These are phyloP conservation scores for Lagopus leucura DNA, from an alignment of 2,113 vertebrate genomes.

Conservation along the genomic window DNA sequence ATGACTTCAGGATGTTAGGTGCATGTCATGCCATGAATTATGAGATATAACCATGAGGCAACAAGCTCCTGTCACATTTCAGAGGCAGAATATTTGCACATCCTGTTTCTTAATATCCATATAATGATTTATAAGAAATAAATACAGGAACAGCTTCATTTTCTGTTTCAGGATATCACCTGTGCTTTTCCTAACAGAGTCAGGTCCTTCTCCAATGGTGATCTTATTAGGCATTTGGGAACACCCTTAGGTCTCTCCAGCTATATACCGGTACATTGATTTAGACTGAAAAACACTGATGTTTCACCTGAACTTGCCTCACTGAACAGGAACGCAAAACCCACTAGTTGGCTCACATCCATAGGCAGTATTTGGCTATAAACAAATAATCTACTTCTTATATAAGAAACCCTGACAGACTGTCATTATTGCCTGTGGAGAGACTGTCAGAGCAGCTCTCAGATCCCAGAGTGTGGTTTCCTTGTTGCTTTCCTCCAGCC, in stretches of 20 bases:
- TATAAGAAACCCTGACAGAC: not conserved
- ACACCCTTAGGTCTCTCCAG: not conserved
- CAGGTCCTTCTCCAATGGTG: not conserved
- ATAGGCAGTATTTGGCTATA: not conserved
- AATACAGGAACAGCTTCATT: not conserved
- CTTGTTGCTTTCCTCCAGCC: not conserved
- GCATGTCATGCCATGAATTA: not conserved
- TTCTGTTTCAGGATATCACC: not conserved
- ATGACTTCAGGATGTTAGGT: not conserved
- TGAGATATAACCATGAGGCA: not conserved
- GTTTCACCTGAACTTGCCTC: not conserved
- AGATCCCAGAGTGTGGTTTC: not conserved
- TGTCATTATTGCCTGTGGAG: not conserved
- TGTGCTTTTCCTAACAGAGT: not conserved
- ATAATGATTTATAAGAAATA: not conserved
- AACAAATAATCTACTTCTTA: not conserved
- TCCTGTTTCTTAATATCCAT: not conserved
- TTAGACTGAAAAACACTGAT: not conserved
- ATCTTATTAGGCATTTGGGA: not conserved
- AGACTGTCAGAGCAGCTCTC: not conserved
- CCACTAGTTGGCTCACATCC: not conserved
- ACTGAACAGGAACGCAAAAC: not conserved
- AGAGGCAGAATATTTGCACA: not conserved
- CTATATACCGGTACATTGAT: not conserved
- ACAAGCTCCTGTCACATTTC: not conserved